These are phyloP conservation scores for Drosophila simulans DNA, from an alignment of 1,140 invertebrate genomes.

Conservation along the genomic window DNA sequence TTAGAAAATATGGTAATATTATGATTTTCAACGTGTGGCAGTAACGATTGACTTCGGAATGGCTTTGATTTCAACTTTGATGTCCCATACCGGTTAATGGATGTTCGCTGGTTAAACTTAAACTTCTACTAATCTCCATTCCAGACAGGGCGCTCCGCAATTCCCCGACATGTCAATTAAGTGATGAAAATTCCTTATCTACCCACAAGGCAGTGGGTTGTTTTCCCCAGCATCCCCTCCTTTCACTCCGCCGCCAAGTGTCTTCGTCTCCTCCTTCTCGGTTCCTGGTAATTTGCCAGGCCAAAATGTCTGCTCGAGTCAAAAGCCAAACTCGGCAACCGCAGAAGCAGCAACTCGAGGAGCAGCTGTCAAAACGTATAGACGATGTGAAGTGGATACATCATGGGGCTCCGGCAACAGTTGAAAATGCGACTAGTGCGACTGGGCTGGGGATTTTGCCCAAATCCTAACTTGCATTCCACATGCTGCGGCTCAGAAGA, in stretches of 20 bases:
- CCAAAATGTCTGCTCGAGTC: slow-evolving; percentile 43
- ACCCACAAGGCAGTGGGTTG: neutral
- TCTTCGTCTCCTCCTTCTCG: neutral
- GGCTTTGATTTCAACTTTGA: neutral
- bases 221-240: neutral
- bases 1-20: neutral
- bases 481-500: slow-evolving; percentile 52
- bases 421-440: neutral
- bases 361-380: slow-evolving; percentile 51
- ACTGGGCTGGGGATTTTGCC: neutral
- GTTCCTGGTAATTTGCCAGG: slow-evolving; percentile 31
- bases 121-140: slow-evolving; percentile 21
- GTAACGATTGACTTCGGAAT: neutral
- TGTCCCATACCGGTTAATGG: slow-evolving; percentile 25
- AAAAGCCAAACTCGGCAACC: slow-evolving; percentile 50
- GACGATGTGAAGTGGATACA: slow-evolving; percentile 38
- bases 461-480: slow-evolving; percentile 32
- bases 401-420: slow-evolving; percentile 24
- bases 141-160: slow-evolving; percentile 1
- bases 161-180: slow-evolving; percentile 53
- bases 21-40: neutral
- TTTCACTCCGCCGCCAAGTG: neutral
- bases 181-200: slow-evolving; percentile 43
- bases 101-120: slow-evolving; percentile 15
- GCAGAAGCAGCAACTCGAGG: slow-evolving; percentile 24